phyloP scores from a whole-genome alignment of 2,888 invertebrate genomes.

The Liodrosophila aerea region DNA sequence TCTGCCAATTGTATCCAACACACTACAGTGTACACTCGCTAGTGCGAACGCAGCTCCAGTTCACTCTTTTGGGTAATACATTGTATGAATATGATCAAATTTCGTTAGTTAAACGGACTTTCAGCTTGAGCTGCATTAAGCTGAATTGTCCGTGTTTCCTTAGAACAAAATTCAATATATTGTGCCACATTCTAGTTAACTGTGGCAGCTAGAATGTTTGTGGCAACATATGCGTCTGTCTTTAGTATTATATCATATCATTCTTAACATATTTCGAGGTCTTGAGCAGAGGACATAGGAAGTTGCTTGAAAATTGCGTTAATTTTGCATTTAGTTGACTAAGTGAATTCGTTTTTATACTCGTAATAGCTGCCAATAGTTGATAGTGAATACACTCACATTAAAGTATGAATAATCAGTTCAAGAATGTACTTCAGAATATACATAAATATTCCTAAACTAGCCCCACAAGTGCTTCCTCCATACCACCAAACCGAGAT shows the following conservation, averaged over 20 bases:
- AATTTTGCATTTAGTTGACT: conserved; percentile 34
- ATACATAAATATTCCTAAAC: conserved; percentile 57
- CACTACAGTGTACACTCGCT: not conserved
- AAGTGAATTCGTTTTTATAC: conserved; percentile 18
- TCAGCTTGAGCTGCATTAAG: conserved; percentile 39
- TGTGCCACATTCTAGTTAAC: conserved; percentile 26
- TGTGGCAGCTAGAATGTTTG: conserved; percentile 11
- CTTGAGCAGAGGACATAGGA: conserved; percentile 35
- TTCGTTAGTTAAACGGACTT: too few relatives aligned
- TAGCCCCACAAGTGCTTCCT: conserved; percentile 71
- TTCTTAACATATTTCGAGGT: conserved; percentile 4
- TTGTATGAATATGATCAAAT: too few relatives aligned
- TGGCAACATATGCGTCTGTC: conserved; percentile 20
- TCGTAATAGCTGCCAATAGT: conserved; percentile 52
- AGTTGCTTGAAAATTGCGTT: conserved; percentile 32
- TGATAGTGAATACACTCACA: conserved; percentile 19
- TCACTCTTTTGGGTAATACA: too few relatives aligned
- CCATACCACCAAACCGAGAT: conserved; percentile 45
- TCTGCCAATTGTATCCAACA: conserved; percentile 29
- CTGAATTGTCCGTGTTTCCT: conserved; percentile 33
- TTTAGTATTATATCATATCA: conserved; percentile 53
- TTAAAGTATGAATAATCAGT: conserved; percentile 19
- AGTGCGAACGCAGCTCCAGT: too few relatives aligned
- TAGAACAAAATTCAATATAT: conserved; percentile 6
- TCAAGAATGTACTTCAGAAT: conserved; percentile 36